Evolutionary conservation across 2,888 invertebrate species (phyloP), one percentile per base, ranked within the genome.

Genomic region (Dasypogon diadema): DNA sequence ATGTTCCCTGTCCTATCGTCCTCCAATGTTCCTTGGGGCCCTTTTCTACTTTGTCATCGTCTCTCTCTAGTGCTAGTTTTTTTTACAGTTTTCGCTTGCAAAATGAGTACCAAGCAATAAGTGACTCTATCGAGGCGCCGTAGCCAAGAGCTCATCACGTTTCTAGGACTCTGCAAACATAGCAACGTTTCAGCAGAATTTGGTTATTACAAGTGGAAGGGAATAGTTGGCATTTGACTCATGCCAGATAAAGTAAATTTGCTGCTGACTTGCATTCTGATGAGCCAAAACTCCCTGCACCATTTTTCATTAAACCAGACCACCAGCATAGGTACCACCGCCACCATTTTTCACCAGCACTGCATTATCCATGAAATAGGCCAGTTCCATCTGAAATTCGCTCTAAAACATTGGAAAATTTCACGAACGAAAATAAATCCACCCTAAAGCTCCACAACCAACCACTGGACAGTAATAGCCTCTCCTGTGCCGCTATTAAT

Each of bases 111-210:
- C 8, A 2, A 46, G 65, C 42, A 65, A 1, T 56, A 24, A 24
- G 3, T 14, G 46, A 65, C 37, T 46, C 16, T 24, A 48, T 65
- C 46, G 22, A 12, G 22, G 22, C 42, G 16, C 10, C 26, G 18
- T 65, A 65, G 65, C 48, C 46, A 14, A 46, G 46, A 46, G 65
- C 65, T 65, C 48, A 65, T 65, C 48, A 65, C 65, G 65, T 65
- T 65, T 65, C 65, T n/a, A 48, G 65, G 10, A 46, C 65, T 46
- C 10, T 16, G 46, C 24, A 24, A 65, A 65, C 22, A 65, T 65
- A 24, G 46, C 46, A 46, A 24, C 16, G n/a, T 21, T 24, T 65
- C 14, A 46, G 46, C 65, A 26, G 37, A 65, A 65, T 65, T 65
- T 46, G 46, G 65, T 46, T 65, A 65, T 65, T 65, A 65, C 46